phyloP scores from a whole-genome alignment of 2,797 vertebrate genomes.

The Clamator glandarius region DNA sequence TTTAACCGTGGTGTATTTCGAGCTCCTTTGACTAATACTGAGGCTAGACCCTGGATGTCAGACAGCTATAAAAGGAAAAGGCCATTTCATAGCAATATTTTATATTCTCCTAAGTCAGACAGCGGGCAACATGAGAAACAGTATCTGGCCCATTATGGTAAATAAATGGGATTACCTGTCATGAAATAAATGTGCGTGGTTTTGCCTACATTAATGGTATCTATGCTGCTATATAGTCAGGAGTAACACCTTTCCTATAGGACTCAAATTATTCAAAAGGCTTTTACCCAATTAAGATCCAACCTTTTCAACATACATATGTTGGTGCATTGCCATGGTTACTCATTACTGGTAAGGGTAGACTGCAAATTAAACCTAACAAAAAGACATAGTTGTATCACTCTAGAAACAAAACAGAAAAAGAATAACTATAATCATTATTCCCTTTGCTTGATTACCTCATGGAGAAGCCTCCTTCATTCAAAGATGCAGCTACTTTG shows the following conservation, averaged over 20 bases:
- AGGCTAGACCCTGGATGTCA: background rate
- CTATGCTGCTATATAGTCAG: background rate
- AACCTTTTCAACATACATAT: background rate
- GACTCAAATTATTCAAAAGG: background rate
- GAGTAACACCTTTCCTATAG: background rate
- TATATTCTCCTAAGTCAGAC: background rate
- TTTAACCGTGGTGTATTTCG: constrained; percentile 45
- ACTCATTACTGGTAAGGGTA: background rate
- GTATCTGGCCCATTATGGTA: background rate
- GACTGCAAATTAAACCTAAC: background rate
- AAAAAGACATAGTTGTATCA: background rate
- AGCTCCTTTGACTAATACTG: background rate
- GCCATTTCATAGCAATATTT: background rate
- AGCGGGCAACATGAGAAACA: background rate
- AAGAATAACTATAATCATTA: background rate
- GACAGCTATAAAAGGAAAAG: constrained; percentile 1
- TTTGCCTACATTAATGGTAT: background rate
- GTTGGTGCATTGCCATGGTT: background rate
- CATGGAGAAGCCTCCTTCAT: background rate
- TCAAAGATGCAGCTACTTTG: background rate
- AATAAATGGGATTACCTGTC: constrained; percentile 19
- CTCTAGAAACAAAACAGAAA: background rate
- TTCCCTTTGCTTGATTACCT: background rate
- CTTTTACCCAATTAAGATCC: background rate
- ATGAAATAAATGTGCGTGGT: background rate